Percentiles rank a stretch among this genome's conserved stretches.
phyloP scores from a whole-genome alignment of 2,113 vertebrate species.

The Chauna torquata region DNA sequence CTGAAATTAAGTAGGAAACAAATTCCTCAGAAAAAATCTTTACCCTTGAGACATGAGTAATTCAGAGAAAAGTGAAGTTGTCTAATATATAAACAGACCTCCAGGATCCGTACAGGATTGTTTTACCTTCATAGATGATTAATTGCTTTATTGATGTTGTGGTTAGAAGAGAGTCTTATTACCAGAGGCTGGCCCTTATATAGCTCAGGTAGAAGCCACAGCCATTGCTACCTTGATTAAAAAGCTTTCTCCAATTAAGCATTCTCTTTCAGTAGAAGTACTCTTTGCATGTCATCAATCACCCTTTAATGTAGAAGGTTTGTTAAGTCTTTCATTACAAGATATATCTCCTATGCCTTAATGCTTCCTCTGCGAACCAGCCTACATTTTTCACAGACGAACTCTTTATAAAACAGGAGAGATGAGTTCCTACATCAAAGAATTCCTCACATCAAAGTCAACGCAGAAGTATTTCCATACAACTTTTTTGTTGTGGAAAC shows the following conservation, averaged over 20 bases:
- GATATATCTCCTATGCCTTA: not conserved
- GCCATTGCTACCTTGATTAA: not conserved
- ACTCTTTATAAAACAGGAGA: not conserved
- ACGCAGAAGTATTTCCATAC: accelerated
- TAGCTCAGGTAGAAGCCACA: not conserved
- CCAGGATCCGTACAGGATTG: not conserved
- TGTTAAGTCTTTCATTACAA: not conserved
- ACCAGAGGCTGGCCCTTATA: accelerated
- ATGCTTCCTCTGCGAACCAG: not conserved
- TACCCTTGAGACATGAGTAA: not conserved
- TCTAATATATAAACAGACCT: not conserved
- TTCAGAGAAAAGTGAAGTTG: not conserved
- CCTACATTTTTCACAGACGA: not conserved
- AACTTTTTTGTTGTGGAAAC: accelerated
- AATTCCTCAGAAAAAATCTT: not conserved
- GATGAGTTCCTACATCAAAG: not conserved
- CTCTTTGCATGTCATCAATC: not conserved
- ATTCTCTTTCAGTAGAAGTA: not conserved
- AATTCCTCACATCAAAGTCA: not conserved
- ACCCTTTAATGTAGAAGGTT: not conserved
- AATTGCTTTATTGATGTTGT: not conserved
- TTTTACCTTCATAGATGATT: not conserved
- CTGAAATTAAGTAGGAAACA: not conserved
- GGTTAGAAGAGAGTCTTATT: not conserved
- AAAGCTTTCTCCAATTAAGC: not conserved